phyloP scores from a whole-genome alignment of 2,797 vertebrate genomes.

The Sparus aurata region DNA sequence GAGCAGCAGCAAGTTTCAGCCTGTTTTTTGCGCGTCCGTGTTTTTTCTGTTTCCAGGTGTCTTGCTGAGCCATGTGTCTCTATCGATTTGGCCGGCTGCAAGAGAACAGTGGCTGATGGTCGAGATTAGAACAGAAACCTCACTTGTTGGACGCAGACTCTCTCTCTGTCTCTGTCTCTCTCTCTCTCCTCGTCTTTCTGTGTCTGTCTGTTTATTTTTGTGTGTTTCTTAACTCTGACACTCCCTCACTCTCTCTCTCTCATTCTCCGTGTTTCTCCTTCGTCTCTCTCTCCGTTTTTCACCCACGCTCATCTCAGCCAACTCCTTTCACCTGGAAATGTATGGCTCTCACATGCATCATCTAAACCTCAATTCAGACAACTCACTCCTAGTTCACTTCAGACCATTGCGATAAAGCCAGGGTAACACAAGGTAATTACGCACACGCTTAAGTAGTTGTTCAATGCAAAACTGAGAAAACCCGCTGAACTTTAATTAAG shows the following conservation, averaged over 20 bases:
- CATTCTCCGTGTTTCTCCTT: constrained; percentile 11
- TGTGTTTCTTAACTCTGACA: constrained; percentile 35
- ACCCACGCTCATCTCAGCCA: constrained; percentile 1
- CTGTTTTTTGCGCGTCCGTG: constrained; percentile 48
- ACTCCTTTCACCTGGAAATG: constrained; percentile 9
- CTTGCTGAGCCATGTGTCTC: constrained; percentile 59
- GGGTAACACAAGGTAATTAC: not conserved
- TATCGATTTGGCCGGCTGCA: constrained; percentile 72
- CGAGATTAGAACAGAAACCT: constrained; percentile 73
- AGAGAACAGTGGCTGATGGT: constrained; percentile 69
- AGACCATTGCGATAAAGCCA: not conserved
- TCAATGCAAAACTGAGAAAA: not conserved
- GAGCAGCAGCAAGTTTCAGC: constrained; percentile 60
- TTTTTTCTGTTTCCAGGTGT: constrained; percentile 64
- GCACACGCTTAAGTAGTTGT: not conserved
- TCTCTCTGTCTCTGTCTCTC: constrained; percentile 23
- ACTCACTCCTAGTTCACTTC: not conserved
- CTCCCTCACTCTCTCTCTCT: constrained; percentile 18
- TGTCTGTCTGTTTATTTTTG: constrained; percentile 49
- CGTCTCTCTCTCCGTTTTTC: constrained; percentile 21
- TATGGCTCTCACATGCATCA: constrained; percentile 15
- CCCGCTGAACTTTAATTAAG: not conserved
- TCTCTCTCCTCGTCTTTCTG: constrained; percentile 12
- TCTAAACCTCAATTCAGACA: constrained; percentile 3
- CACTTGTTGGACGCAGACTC: constrained; percentile 55